These are phyloP conservation scores for Chinchilla lanigera DNA, from an alignment of 2,113 vertebrate genomes.

Conservation along the genomic window DNA sequence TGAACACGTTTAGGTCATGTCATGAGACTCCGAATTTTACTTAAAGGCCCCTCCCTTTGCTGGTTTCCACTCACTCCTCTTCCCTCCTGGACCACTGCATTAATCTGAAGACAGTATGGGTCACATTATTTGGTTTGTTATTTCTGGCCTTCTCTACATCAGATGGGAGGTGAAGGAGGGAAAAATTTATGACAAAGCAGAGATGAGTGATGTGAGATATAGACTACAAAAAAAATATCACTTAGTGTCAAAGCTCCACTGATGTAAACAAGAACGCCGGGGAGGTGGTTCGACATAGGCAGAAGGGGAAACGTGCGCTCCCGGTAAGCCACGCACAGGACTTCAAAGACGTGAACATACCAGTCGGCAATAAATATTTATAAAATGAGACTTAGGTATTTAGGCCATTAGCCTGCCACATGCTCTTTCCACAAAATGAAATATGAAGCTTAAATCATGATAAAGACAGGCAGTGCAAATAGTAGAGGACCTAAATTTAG, in stretches of 20 bases:
- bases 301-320: slow-evolving; percentile 59
- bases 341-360: slow-evolving; percentile 84
- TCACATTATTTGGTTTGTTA: slow-evolving; percentile 67
- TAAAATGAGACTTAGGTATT: slow-evolving; percentile 84
- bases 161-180: slow-evolving; percentile 46
- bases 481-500: slow-evolving; percentile 80
- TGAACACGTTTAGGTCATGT: neutral
- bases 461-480: slow-evolving; percentile 84
- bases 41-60: neutral
- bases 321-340: slow-evolving; percentile 72
- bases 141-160: slow-evolving; percentile 53
- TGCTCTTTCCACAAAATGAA: slow-evolving; percentile 78
- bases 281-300: slow-evolving; percentile 57
- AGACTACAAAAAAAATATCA: slow-evolving; percentile 68
- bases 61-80: neutral
- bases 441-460: slow-evolving; percentile 81
- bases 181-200: slow-evolving; percentile 78
- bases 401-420: slow-evolving; percentile 83
- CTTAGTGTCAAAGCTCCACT: slow-evolving; percentile 60
- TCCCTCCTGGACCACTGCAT: neutral
- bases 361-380: slow-evolving; percentile 87
- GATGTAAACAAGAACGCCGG: slow-evolving; percentile 73
- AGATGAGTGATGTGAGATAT: slow-evolving; percentile 74
- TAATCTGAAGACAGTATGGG: slow-evolving; percentile 41
- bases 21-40: neutral